Evolutionary conservation across 2,113 vertebrate species (phyloP), one percentile per base, ranked within the genome.

Genomic region (Dicentrarchus labrax): DNA sequence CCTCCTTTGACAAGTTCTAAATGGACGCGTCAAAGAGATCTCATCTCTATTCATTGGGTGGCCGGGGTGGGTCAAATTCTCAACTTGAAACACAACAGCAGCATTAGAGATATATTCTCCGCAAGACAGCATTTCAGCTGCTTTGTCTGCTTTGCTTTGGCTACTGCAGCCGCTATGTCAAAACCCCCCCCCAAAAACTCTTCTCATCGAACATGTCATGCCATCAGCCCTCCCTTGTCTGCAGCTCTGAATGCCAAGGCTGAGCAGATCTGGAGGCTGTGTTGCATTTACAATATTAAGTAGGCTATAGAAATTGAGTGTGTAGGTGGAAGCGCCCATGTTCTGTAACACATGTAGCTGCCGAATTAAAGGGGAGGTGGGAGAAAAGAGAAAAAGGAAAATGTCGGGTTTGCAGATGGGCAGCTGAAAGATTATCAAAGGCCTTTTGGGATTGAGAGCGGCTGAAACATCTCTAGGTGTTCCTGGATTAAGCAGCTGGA

Each of bases 271-370:
- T 82, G 89, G 84, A 82, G 81, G 86, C 90, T 78, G 91, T 87
- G 90, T 88, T 80, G 79, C 93, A 85, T 92, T 92, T 92, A 86
- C 87, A 90, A 85, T 91, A 91, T 92, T 88, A 92, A 93, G 90
- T 86, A 88, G 93, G 83, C 89, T 88, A 78, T 92, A 92, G 86
- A 91, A 90, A 88, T 72, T 54, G 80, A 85, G 86, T 85, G 92
- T 91, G 94, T 95, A 92, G 95, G 94, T 88, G 93, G 95, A 86
- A 61, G 86, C 59, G 76, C 84, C 84, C 93, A 89, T 90, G 91
- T 94, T 94, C 91, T 89, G 86, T 84, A 88, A 88, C 88, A 89
- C 85, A 90, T 86, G 84, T 76, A 85, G 91, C 80, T 83, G 84
- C 78, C 12, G 80, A 89, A 88, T 86, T 85, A 84, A 54, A 72